Percentiles rank a stretch among this genome's conserved stretches.
Conservation (phyloP, 1,140 invertebrate genomes). For the Diuraphis noxia region DNA sequence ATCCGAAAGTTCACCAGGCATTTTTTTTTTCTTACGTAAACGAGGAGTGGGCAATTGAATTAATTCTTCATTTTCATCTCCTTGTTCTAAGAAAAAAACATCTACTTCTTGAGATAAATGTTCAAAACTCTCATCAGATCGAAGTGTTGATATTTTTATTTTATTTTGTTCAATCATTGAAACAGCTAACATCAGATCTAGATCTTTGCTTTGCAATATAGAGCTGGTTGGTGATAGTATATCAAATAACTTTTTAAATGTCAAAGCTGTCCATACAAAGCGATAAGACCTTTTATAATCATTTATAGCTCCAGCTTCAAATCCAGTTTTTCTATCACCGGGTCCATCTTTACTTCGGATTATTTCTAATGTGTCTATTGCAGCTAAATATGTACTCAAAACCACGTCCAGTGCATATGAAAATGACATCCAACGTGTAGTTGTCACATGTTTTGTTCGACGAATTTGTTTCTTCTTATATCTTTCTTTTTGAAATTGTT, state of each 20-base stretch:
- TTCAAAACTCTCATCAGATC: not conserved
- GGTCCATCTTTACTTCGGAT: not conserved
- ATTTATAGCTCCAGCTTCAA: not conserved
- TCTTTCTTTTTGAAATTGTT: conserved; percentile 4
- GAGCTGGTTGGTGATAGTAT: not conserved
- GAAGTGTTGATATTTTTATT: not conserved
- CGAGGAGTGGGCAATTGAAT: not conserved
- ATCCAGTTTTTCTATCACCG: not conserved
- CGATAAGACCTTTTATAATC: conserved; percentile 5
- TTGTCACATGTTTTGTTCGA: not conserved
- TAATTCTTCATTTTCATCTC: not conserved
- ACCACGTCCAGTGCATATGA: not conserved
- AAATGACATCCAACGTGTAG: not conserved
- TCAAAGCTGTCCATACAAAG: conserved; percentile 8
- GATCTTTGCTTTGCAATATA: conserved; percentile 4
- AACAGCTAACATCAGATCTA: conserved; percentile 8
- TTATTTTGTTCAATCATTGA: not conserved
- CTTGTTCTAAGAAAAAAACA: not conserved
- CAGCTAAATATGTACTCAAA: not conserved
- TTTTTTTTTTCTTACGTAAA: conserved; percentile 13
- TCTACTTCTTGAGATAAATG: conserved; percentile 1
- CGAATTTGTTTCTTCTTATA: not conserved
- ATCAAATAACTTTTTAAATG: not conserved
- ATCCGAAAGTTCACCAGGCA: not conserved
- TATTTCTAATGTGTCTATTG: not conserved